Evolutionary conservation across 2,113 vertebrate species (phyloP).

Genomic region (Empidonax alnorum): DNA sequence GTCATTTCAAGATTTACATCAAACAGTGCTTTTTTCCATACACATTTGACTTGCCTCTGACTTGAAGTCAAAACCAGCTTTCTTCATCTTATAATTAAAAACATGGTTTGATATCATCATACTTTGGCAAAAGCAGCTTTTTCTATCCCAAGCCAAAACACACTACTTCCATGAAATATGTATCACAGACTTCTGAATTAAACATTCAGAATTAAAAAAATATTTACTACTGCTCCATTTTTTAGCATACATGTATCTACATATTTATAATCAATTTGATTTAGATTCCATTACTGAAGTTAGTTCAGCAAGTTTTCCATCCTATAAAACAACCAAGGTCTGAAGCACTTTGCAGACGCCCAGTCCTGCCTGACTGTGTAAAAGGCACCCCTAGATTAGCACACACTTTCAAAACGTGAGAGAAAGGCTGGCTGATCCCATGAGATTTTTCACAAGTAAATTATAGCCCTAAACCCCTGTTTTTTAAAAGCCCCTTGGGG

Average conservation of each 20-base stretch:
- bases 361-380: background rate
- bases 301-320: background rate
- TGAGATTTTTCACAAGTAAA: accelerated
- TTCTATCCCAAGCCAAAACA: background rate
- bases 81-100: conserved; percentile 7
- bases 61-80: background rate
- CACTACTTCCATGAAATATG: background rate
- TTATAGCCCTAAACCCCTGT: background rate
- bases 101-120: background rate
- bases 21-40: background rate
- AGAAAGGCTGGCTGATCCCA: background rate
- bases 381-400: background rate
- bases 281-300: background rate
- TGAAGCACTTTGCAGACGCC: background rate
- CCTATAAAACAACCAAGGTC: background rate
- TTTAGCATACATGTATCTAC: background rate
- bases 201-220: background rate
- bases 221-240: background rate
- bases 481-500: accelerated
- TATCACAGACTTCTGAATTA: background rate
- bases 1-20: background rate
- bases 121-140: background rate
- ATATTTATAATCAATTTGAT: background rate
- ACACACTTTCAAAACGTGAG: background rate
- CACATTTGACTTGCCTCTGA: background rate